These are phyloP conservation scores for Gryon sp. DNA, from an alignment of 1,140 invertebrate genomes.

Conservation along the genomic window DNA sequence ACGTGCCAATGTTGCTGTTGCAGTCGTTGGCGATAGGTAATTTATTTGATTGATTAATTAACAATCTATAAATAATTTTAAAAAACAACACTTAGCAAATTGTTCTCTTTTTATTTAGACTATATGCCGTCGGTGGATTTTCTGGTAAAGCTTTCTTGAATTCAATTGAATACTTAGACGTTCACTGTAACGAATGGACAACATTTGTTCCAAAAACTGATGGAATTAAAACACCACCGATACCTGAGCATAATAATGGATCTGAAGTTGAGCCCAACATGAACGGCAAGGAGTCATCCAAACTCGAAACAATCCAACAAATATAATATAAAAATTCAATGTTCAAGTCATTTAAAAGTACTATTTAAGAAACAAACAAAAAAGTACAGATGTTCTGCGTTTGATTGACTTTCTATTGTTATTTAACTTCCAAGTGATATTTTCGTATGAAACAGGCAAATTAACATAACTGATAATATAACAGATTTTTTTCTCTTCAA, in stretches of 20 bases:
- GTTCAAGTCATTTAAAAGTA: constrained; percentile 31
- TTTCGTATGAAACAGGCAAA: too few relatives aligned
- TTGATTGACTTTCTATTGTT: constrained; percentile 1
- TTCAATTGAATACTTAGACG: constrained; percentile 89
- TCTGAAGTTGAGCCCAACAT: constrained; percentile 46
- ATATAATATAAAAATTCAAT: constrained; percentile 13
- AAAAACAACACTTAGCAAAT: too few relatives aligned
- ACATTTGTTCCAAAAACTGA: constrained; percentile 79
- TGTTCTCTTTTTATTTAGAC: too few relatives aligned
- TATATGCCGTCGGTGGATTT: constrained; percentile 91
- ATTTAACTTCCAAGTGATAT: too few relatives aligned
- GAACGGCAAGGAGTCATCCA: constrained; percentile 59
- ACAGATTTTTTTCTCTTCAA: too few relatives aligned
- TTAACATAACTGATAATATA: too few relatives aligned
- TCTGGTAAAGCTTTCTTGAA: constrained; percentile 90
- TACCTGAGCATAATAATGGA: constrained; percentile 44
- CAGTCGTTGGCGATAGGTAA: constrained; percentile 82
- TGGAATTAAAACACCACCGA: constrained; percentile 65
- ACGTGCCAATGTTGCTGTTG: constrained; percentile 86
- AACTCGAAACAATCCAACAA: constrained; percentile 44
- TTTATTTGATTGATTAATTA: too few relatives aligned
- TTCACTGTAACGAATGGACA: constrained; percentile 86
- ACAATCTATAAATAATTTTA: too few relatives aligned
- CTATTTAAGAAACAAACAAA: neutral
- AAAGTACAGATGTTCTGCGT: constrained; percentile 29